Evolutionary conservation across 1,140 invertebrate species (phyloP).

Genomic region (Ceratina calcarata): DNA sequence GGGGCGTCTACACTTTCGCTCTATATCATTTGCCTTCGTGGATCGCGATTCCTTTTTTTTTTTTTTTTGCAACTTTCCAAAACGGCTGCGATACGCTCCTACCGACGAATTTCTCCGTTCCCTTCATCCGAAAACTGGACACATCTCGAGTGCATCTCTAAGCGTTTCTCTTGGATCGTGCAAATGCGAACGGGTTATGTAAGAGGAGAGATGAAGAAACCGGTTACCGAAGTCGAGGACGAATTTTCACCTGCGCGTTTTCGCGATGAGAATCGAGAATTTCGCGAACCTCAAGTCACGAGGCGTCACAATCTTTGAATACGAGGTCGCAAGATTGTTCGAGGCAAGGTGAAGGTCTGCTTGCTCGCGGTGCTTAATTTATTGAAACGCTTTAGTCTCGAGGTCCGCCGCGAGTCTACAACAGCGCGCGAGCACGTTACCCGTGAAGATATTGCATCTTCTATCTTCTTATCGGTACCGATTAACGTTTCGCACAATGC

Average conservation of each 20-base stretch:
- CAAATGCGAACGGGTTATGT: slow-evolving; percentile 11
- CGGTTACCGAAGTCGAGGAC: neutral
- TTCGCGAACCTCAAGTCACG: neutral
- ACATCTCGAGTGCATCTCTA: neutral
- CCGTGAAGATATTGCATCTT: slow-evolving; percentile 10
- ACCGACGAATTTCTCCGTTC: slow-evolving; percentile 6
- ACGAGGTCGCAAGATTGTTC: slow-evolving; percentile 6
- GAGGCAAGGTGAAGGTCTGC: slow-evolving; percentile 47
- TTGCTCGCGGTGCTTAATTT: slow-evolving; percentile 42
- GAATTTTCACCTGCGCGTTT: neutral
- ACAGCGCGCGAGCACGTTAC: slow-evolving; percentile 14
- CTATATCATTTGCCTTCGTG: slow-evolving; percentile 35
- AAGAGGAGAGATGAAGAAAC: slow-evolving; percentile 3
- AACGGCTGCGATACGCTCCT: slow-evolving; percentile 1
- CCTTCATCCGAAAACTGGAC: neutral
- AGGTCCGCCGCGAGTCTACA: neutral
- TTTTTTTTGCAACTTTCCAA: slow-evolving; percentile 29
- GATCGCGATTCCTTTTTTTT: slow-evolving; percentile 7
- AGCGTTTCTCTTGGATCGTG: neutral
- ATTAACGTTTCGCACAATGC: neutral
- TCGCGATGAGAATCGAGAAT: slow-evolving; percentile 5
- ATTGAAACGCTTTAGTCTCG: slow-evolving; percentile 45
- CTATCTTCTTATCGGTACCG: neutral
- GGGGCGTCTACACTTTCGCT: slow-evolving; percentile 57
- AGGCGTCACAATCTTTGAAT: neutral